Base-by-base conservation (phyloP, 2,797 vertebrate species). In the Schizothorax lantsangensis region DNA sequence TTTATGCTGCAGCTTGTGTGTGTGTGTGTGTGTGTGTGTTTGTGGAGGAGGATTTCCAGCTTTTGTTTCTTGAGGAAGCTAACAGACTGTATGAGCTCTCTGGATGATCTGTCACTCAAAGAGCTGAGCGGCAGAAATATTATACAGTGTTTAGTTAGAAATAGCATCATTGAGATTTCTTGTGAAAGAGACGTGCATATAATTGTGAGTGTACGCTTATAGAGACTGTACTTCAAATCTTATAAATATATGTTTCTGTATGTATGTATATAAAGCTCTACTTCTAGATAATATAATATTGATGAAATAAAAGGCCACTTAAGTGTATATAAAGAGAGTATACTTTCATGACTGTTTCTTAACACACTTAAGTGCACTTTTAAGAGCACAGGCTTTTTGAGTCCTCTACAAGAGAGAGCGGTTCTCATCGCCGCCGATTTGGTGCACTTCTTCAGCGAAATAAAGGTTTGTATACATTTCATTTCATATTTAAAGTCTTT, bases 61-160 rank as follows among this genome's bases (percentile, higher is more conserved):
- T 93, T 96, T 96, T 96, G 95, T 96, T 93, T 94, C 90, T 92
- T 87, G 91, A 95, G 95, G 95, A 96, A 95, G 92, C 92, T 92
- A 89, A 90, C 90, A 91, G 92, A 94, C 90, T 92, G 91, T 92
- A 92, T 92, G 90, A 94, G 94, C 84, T 49, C 38, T 90, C 92
- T 95, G 91, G 95, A 94, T 93, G 84, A 89, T 80, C 93, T 94
- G 92, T 93, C 95, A 94, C 93, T 93, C 88, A 93, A 93, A 94
- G 92, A 93, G 93, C 93, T 93, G 92, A 93, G 94, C 90, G n/a
- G 7, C 91, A 93, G 93, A 82, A 88, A 83, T 54, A 79, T n/a
- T 84, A 57, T 17, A 89, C 91, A 88, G 90, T 81, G 83, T 78
- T 88, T 79, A 92, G 86, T 87, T 87, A 90, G 85, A 88, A 92